Base-by-base conservation (phyloP, 2,888 invertebrate species). In the Dryomyza anilis region DNA sequence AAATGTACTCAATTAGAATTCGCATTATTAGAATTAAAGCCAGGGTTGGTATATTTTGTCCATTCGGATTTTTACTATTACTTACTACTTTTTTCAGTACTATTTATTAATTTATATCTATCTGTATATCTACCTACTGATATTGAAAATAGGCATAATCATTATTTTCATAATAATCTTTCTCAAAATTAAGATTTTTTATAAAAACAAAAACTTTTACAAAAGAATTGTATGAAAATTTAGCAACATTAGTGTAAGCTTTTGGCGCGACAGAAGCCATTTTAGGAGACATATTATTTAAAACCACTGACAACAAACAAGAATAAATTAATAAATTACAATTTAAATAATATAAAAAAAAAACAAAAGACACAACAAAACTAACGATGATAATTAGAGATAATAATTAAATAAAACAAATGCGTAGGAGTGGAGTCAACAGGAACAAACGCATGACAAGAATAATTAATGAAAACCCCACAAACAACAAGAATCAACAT, bases 391-490 rank as follows among this genome's bases (percentile, higher is more conserved):
- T 19, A 39, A 60, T 21, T 16, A 39, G 14, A 21, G n/a, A 14
- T n/a, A 33, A 48, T 48, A 48, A 60, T 60, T 46, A 46, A 58
- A 46, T 46, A 30, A 48, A 50, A 30, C 23, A 36, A 61, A 43
- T 61, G 61, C 61, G 61, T 61, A 53, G 61, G 52, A 61, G 52
- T 43, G 21, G 50, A 50, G 7, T 21, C 19, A 33, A 16, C 30
- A 33, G 55, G 19, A 19, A 52, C 16, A 25, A 52, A 39, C 43
- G 39, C 25, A 52, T 43, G 61, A 39, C 61, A 53, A 53, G 61
- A 61, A 61, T 61, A 61, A 52, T 43, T 61, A 43, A 61, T 61
- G 48, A 61, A 61, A 53, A 39, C 43, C n/a, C 43, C 12, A 61
- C 52, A 39, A 53, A 16, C 12, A 57, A 61, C 14, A 55, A 36